These are phyloP conservation scores for Perca fluviatilis DNA, from an alignment of 2,113 vertebrate genomes.

Conservation along the genomic window DNA sequence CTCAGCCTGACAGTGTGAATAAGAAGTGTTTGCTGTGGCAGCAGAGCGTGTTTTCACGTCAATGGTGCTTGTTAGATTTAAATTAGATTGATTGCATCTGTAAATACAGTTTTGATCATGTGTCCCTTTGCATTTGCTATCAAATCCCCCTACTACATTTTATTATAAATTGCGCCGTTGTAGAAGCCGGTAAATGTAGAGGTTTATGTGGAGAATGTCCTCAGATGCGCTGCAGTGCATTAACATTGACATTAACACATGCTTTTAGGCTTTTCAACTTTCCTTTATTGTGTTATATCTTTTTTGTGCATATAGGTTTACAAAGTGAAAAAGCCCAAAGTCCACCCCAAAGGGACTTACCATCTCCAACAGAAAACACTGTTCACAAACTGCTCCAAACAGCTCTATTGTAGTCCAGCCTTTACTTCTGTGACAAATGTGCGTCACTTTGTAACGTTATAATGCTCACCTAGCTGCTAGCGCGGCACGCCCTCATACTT, in stretches of 20 bases:
- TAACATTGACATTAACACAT: constrained; percentile 4
- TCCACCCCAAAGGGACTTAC: too few species aligned
- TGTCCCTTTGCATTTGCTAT: constrained; percentile 29
- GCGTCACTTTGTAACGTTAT: too few species aligned
- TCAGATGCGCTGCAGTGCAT: constrained; percentile 10
- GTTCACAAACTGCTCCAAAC: too few species aligned
- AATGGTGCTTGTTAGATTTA: neutral
- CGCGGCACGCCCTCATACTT: too few species aligned
- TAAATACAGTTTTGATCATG: constrained; percentile 13
- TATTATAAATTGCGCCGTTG: neutral
- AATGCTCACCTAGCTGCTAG: too few species aligned
- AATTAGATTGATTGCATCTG: constrained; percentile 48
- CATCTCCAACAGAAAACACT: too few species aligned
- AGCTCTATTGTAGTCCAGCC: too few species aligned
- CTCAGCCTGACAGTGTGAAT: constrained; percentile 24
- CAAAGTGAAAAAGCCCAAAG: too few species aligned
- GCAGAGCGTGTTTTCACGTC: constrained; percentile 13
- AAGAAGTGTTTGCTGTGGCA: constrained; percentile 26
- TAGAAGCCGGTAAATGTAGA: neutral
- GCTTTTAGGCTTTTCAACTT: too few species aligned
- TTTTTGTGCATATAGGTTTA: too few species aligned
- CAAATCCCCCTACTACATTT: neutral
- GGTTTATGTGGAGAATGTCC: constrained; percentile 10
- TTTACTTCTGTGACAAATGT: too few species aligned
- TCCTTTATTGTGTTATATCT: too few species aligned